A percentile compares a stretch with the other conserved stretches of the same genome.
phyloP scores from a whole-genome alignment of 2,797 vertebrate species.

The Pseudochirops cupreus region DNA sequence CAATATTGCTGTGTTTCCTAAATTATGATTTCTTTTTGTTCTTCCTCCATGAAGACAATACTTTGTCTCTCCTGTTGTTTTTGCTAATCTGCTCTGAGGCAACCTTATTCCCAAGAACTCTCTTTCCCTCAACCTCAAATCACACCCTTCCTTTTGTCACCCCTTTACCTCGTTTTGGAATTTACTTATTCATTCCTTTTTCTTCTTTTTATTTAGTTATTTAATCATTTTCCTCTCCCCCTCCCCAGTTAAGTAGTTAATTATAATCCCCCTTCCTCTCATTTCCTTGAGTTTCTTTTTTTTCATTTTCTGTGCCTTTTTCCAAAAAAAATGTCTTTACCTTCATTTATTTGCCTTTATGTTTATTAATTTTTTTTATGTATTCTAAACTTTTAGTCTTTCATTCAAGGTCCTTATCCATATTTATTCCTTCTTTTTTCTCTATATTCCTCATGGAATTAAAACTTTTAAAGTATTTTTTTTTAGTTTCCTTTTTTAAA shows the following conservation, averaged over 20 bases:
- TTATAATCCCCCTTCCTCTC: background rate
- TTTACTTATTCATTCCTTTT: background rate
- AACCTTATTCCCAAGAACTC: background rate
- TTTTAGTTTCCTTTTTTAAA: background rate
- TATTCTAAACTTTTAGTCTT: background rate
- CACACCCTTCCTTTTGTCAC: background rate
- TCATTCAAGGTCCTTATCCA: background rate
- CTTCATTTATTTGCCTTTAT: too few species aligned
- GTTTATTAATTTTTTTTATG: background rate
- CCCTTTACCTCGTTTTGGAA: background rate
- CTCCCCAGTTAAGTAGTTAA: background rate
- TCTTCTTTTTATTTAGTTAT: background rate
- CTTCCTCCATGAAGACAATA: background rate
- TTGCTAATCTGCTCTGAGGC: background rate
- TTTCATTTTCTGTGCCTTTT: background rate
- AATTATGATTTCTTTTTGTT: background rate
- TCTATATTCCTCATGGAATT: background rate
- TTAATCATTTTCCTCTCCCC: background rate
- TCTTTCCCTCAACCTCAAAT: background rate
- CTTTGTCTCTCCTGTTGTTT: background rate
- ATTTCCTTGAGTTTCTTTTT: background rate
- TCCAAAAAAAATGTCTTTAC: background rate
- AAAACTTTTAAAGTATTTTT: background rate
- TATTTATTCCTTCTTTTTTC: background rate
- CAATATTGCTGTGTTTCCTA: background rate